Percentiles rank a stretch among this genome's conserved stretches.
Conservation (phyloP, 2,797 vertebrate genomes). For the Cossypha caffra region DNA sequence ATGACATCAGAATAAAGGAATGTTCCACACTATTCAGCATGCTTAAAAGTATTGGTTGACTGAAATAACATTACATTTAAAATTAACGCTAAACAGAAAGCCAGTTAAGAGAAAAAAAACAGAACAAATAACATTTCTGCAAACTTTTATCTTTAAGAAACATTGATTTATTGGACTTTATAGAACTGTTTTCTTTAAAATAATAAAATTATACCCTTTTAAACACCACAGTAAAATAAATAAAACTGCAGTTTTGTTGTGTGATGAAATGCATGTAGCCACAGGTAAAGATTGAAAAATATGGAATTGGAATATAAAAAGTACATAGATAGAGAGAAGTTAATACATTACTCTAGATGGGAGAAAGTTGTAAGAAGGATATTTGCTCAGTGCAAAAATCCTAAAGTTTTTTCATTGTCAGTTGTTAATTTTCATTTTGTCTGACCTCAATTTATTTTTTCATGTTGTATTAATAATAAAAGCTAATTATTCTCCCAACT, state of each 20-base stretch:
- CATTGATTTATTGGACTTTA: constrained; percentile 13
- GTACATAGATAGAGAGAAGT: background rate
- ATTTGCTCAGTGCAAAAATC: background rate
- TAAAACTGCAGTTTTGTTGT: background rate
- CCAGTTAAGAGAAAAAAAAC: constrained; percentile 22
- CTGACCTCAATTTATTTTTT: background rate
- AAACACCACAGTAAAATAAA: background rate
- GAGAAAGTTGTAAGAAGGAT: background rate
- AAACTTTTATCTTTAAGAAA: constrained; percentile 33
- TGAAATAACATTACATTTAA: constrained; percentile 76
- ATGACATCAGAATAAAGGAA: constrained; percentile 82
- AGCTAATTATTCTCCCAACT: background rate
- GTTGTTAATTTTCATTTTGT: background rate
- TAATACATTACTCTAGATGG: background rate
- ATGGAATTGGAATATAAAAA: background rate
- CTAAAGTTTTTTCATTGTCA: background rate
- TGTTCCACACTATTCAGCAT: constrained; percentile 70
- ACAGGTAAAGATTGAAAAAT: background rate
- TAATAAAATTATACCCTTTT: background rate
- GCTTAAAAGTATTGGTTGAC: constrained; percentile 75
- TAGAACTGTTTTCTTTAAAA: background rate
- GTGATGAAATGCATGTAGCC: background rate
- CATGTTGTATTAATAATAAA: background rate
- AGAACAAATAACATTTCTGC: constrained; percentile 9
- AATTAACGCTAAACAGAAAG: constrained; percentile 63